Percentiles rank a stretch among this genome's conserved stretches.
phyloP scores from a whole-genome alignment of 2,797 vertebrate genomes.

The Pantherophis alleghaniensis region DNA sequence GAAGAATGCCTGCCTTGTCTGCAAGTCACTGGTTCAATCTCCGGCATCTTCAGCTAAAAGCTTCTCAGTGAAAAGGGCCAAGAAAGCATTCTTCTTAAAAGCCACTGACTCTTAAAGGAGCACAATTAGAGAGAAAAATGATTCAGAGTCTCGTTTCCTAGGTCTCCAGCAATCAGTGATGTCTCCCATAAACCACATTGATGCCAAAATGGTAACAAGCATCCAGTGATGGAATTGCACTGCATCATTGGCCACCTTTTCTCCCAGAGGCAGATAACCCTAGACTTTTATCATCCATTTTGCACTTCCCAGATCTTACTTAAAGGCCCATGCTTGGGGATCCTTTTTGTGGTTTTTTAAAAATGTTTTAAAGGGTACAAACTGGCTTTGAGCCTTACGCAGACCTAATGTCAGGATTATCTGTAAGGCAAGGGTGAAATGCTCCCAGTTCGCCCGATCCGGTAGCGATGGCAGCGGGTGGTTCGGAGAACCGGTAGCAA shows the following conservation, averaged over 20 bases:
- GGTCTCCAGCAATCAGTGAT: neutral
- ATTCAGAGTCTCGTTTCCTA: neutral
- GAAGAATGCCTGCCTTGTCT: neutral
- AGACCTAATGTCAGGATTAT: neutral
- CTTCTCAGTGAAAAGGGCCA: neutral
- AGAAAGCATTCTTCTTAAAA: conserved; percentile 1
- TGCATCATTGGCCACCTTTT: neutral
- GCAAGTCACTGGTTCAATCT: neutral
- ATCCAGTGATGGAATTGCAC: neutral
- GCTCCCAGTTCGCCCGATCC: too few relatives aligned
- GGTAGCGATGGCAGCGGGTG: too few relatives aligned
- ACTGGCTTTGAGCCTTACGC: neutral
- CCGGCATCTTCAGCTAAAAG: neutral
- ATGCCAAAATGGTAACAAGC: neutral
- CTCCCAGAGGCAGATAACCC: neutral
- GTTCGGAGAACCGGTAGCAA: too few relatives aligned
- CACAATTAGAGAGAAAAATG: neutral
- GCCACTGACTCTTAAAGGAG: neutral
- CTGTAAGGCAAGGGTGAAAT: neutral
- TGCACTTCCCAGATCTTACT: neutral
- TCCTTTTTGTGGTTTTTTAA: neutral
- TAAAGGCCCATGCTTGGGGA: neutral
- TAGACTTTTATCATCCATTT: neutral
- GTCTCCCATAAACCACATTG: neutral
- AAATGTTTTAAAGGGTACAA: neutral